Evolutionary conservation across 2,888 invertebrate species (phyloP).

Genomic region (Halocaridina rubra): DNA sequence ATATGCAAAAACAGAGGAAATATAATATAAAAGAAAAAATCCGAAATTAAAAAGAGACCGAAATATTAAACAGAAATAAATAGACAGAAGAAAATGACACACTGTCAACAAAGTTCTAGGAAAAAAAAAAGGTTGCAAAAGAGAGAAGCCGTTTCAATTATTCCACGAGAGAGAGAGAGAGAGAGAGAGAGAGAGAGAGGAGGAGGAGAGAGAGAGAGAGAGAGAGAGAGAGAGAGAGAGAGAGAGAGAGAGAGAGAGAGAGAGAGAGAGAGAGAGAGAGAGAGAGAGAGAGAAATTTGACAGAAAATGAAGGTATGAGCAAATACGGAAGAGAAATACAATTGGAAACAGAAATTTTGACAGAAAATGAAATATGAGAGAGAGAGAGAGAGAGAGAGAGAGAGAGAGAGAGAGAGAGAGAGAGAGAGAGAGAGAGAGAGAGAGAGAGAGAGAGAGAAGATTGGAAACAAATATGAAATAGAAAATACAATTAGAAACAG

Average conservation of each 20-base stretch:
- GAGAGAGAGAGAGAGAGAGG: background rate
- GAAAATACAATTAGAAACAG: too few relatives aligned
- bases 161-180: too few relatives aligned
- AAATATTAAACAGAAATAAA: too few relatives aligned
- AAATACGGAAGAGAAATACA: background rate
- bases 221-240: background rate
- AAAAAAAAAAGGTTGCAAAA: too few relatives aligned
- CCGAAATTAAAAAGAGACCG: too few relatives aligned
- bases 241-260: background rate
- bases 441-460: background rate
- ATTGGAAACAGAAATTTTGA: background rate
- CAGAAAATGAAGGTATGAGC: background rate
- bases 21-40: too few relatives aligned
- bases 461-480: background rate
- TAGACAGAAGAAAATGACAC: too few relatives aligned
- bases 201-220: background rate
- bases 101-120: too few relatives aligned
- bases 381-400: background rate
- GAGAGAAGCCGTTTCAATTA: too few relatives aligned
- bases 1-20: too few relatives aligned
- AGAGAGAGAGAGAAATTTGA: background rate
- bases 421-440: background rate
- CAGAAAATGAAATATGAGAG: too few relatives aligned
- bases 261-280: conserved; percentile 15
- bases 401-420: background rate